Percentiles rank a stretch among this genome's conserved stretches.
phyloP scores from a whole-genome alignment of 2,113 vertebrate species.

The Girardinichthys multiradiatus region DNA sequence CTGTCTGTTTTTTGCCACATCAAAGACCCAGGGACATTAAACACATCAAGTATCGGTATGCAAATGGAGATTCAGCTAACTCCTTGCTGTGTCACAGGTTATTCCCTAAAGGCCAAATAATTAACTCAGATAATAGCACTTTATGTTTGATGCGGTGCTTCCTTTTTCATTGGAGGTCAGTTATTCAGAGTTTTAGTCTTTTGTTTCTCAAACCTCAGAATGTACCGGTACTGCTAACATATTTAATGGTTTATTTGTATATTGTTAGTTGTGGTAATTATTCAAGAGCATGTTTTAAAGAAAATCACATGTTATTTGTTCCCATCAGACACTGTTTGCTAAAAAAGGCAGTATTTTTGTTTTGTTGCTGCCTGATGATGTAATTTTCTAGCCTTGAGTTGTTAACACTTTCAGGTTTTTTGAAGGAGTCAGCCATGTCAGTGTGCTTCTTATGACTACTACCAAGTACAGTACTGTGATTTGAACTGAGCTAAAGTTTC shows the following conservation, averaged over 20 bases:
- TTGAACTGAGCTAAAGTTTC: conserved; percentile 38
- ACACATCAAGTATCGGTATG: conserved; percentile 29
- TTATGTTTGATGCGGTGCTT: conserved; percentile 60
- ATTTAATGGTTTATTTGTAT: conserved; percentile 14
- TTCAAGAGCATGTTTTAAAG: conserved; percentile 33
- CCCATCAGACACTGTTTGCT: conserved; percentile 17
- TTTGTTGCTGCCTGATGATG: conserved; percentile 16
- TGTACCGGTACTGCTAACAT: conserved; percentile 20
- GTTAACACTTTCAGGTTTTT: conserved; percentile 48
- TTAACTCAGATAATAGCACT: conserved; percentile 60
- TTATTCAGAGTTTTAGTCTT: conserved; percentile 27
- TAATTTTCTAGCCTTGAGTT: conserved; percentile 50
- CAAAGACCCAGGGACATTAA: conserved; percentile 48
- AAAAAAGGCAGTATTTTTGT: conserved; percentile 15
- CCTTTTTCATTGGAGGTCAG: conserved; percentile 35
- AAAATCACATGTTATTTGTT: conserved; percentile 23
- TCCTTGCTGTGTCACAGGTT: conserved; percentile 9
- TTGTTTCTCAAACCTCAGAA: conserved; percentile 30
- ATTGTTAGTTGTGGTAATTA: conserved; percentile 8
- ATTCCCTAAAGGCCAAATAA: conserved; percentile 44
- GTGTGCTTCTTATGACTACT: conserved; percentile 24
- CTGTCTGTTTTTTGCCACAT: conserved; percentile 45
- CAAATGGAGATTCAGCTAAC: conserved; percentile 27
- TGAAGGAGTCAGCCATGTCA: conserved; percentile 57
- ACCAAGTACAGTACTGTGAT: conserved; percentile 46